These are phyloP conservation scores for Corythornis vintsioides DNA, from an alignment of 2,113 vertebrate genomes.

Conservation along the genomic window DNA sequence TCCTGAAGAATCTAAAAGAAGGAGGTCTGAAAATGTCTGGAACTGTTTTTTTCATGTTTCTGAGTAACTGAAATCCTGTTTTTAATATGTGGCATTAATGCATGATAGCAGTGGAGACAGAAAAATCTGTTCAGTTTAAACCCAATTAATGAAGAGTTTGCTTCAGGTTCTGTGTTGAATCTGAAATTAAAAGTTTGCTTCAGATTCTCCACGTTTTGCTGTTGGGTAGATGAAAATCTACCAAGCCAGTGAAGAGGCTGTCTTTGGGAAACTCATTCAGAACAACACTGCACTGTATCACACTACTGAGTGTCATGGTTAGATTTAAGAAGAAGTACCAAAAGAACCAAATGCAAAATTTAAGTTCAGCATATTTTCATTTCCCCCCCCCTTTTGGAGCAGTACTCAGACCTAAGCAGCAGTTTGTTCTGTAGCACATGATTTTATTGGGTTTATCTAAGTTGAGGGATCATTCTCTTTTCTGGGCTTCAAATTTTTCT, in stretches of 20 bases:
- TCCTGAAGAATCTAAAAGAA: background rate
- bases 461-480: background rate
- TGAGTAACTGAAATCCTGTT: conserved; percentile 42
- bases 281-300: background rate
- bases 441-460: background rate
- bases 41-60: background rate
- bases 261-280: background rate
- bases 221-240: background rate
- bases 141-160: conserved; percentile 40
- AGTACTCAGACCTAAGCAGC: background rate
- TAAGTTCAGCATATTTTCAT: background rate
- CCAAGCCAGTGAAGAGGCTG: background rate
- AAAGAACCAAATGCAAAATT: background rate
- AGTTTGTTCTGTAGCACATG: background rate
- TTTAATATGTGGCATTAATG: conserved; percentile 7
- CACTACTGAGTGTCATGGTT: background rate
- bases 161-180: background rate
- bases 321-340: background rate
- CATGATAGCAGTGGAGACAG: background rate
- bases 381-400: background rate
- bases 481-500: background rate
- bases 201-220: background rate
- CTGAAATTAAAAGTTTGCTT: conserved; percentile 2
- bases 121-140: background rate
- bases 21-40: background rate